Percentiles rank a stretch among this genome's conserved stretches.
Conservation (phyloP, 2,113 vertebrate species). For the Numida meleagris region DNA sequence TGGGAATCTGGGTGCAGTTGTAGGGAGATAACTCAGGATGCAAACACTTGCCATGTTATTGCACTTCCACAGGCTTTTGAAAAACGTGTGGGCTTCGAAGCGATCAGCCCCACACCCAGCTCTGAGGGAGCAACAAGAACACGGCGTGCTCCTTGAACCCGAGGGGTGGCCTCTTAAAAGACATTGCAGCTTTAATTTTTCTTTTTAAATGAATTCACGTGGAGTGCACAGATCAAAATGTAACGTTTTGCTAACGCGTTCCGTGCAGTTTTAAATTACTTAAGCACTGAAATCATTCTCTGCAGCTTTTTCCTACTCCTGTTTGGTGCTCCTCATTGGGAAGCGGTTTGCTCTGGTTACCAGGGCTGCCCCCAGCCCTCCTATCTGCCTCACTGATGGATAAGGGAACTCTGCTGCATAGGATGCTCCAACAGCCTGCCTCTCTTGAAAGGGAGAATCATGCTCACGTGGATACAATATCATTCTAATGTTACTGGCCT, state of each 20-base stretch:
- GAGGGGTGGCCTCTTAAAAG: not conserved
- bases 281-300: not conserved
- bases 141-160: not conserved
- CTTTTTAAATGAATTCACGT: not conserved
- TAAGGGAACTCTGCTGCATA: not conserved
- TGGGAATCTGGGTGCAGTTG: constrained; percentile 39
- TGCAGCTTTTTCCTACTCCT: not conserved
- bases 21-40: constrained; percentile 52
- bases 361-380: not conserved
- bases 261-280: not conserved
- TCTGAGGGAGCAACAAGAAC: constrained; percentile 39
- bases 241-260: not conserved
- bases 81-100: not conserved
- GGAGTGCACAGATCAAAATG: not conserved
- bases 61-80: not conserved
- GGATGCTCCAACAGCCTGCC: not conserved
- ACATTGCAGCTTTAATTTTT: constrained; percentile 23
- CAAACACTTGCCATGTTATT: constrained; percentile 24
- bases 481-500: not conserved
- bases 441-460: not conserved
- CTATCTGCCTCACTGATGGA: not conserved
- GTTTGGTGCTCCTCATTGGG: not conserved
- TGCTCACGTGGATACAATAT: not conserved
- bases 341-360: not conserved
- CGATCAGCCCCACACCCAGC: constrained; percentile 16